Evolutionary conservation across 2,113 vertebrate species (phyloP), one percentile per base, ranked within the genome.

Genomic region (Pluvianellus socialis): DNA sequence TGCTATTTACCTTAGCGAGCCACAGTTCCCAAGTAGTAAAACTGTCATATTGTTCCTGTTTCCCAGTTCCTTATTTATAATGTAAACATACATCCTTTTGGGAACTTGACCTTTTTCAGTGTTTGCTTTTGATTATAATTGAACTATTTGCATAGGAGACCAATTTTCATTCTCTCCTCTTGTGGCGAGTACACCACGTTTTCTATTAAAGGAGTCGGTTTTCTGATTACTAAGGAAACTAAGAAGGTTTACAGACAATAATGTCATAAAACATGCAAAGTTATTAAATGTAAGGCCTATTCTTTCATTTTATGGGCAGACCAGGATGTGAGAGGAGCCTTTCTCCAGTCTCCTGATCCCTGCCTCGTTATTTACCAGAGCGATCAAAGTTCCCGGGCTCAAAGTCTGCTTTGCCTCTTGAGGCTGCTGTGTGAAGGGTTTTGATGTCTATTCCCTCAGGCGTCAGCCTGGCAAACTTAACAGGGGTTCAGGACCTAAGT

Each of bases 51-150:
- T 94, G 70, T 94, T 97, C 91, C 71, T 66, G 28, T 86, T 96
- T 94, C 82, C 77, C 85, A 86, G 90, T 96, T 97, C 96, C 95
- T 96, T 96, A 96, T 97, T 97, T 97, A 71, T 90, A 97, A 91
- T 82, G 67, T 61, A 95, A 95, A 96, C 83, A 96, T 26, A 77
- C 55, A 96, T 96, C 94, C 91, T 95, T 95, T 97, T 73, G 95
- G 81, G 94, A 97, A 96, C 94, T 35, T 86, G 95, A 94, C 94
- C 95, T 94, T 89, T 92, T 85, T 92, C 87, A 90, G 75, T 80
- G 81, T 90, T 96, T 93, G 67, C 27, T 16, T 79, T 90, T 83
- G 89, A 77, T 95, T 88, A 80, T 86, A 94, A 86, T 90, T 76
- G 70, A 94, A 92, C 71, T 95, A 96, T 97, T 97, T 97, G 94